These are phyloP conservation scores for Labrus mixtus DNA, from an alignment of 2,113 vertebrate species.

Conservation along the genomic window DNA sequence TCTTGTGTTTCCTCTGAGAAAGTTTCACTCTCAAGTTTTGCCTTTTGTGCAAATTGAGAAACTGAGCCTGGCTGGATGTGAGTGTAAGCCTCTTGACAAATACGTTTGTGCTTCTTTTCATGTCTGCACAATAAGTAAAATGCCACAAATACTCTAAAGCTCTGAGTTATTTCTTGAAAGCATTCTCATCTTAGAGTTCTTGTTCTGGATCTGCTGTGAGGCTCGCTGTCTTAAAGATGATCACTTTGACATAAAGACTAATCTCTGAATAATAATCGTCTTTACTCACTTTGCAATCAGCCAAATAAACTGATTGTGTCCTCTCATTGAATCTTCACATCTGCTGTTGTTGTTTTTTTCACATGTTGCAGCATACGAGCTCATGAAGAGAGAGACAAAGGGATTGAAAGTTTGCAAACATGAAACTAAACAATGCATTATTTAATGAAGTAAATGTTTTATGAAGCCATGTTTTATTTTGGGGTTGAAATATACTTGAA, in stretches of 20 bases:
- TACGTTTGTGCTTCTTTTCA: not conserved
- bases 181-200: not conserved
- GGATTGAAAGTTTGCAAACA: not conserved
- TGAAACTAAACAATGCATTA: not conserved
- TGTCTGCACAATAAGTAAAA: not conserved
- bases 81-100: not conserved
- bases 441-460: not conserved
- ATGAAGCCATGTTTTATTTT: too few species aligned
- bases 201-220: constrained; percentile 13
- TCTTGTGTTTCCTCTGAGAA: not conserved
- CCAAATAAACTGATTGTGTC: not conserved
- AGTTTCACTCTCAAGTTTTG: not conserved
- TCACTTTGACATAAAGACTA: constrained; percentile 26
- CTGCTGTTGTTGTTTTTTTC: not conserved
- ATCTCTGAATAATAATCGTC: constrained; percentile 11
- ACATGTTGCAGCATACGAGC: not conserved
- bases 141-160: not conserved
- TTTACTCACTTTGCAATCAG: not conserved
- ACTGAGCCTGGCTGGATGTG: too few species aligned
- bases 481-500: too few species aligned
- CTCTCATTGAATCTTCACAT: not conserved
- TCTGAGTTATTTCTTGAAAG: not conserved
- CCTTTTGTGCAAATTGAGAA: not conserved
- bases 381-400: not conserved
- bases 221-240: constrained; percentile 9